These are phyloP conservation scores for Lepus oiostolus DNA, from an alignment of 2,797 vertebrate genomes.

Conservation along the genomic window DNA sequence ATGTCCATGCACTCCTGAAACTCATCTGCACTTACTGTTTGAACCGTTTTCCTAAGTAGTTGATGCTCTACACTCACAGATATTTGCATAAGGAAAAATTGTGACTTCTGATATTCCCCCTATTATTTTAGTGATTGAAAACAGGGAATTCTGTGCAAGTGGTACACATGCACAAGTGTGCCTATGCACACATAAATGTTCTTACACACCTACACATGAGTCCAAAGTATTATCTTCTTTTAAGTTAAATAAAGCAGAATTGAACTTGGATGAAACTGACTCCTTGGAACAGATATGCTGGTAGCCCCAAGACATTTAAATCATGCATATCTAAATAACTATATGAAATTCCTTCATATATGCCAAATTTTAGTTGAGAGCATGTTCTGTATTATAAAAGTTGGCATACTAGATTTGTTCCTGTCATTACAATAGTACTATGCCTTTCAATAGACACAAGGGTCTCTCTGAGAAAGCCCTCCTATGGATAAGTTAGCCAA, in stretches of 20 bases:
- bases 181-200: background rate
- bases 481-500: constrained; percentile 14
- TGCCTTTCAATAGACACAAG: constrained; percentile 49
- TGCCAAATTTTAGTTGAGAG: constrained; percentile 76
- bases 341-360: constrained; percentile 73
- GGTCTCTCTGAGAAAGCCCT: background rate
- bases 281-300: constrained; percentile 80
- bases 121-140: constrained; percentile 54
- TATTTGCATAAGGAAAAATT: constrained; percentile 54
- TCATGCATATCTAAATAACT: constrained; percentile 79
- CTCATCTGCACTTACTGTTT: constrained; percentile 49
- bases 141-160: constrained; percentile 18
- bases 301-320: constrained; percentile 74
- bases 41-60: constrained; percentile 59
- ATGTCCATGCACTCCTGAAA: constrained; percentile 1
- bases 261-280: constrained; percentile 77
- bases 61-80: constrained; percentile 49
- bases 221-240: constrained; percentile 63
- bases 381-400: constrained; percentile 72
- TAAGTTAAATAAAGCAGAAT: constrained; percentile 72
- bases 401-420: constrained; percentile 60
- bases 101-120: constrained; percentile 8
- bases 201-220: background rate
- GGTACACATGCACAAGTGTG: background rate
- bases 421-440: constrained; percentile 68